Percentiles rank a stretch among this genome's conserved stretches.
Evolutionary conservation across 2,113 vertebrate species (phyloP).

Genomic region (Sphyrna mokarran): DNA sequence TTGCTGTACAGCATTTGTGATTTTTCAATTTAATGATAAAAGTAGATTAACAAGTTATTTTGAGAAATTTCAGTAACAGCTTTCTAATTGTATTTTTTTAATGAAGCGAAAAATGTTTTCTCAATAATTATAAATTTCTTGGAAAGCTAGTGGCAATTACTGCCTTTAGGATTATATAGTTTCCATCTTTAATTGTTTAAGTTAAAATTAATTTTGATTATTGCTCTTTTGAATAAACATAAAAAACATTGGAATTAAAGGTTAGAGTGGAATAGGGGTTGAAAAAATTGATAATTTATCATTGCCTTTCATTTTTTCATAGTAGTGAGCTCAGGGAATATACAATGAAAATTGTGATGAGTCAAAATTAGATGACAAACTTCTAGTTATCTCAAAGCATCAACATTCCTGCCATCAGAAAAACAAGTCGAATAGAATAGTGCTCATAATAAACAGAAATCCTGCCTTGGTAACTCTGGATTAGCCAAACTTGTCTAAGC

Average conservation of each 20-base stretch:
- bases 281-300: not conserved
- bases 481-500: no score
- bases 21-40: not conserved
- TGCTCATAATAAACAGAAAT: no score
- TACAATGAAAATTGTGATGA: not conserved
- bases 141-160: not conserved
- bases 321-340: not conserved
- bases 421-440: no score
- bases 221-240: not conserved
- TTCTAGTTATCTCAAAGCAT: no score
- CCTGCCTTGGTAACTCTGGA: no score
- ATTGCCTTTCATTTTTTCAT: not conserved
- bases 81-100: not conserved
- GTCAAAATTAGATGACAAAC: no score
- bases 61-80: not conserved
- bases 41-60: not conserved
- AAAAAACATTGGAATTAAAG: not conserved
- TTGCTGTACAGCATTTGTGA: not conserved
- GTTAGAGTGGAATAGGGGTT: not conserved
- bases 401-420: no score
- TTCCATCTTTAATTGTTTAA: not conserved
- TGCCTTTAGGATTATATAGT: not conserved
- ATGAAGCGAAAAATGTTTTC: not conserved
- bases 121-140: not conserved
- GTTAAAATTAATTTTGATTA: not conserved